These are phyloP conservation scores for Zapus hudsonius DNA, from an alignment of 2,113 vertebrate genomes.

Conservation along the genomic window DNA sequence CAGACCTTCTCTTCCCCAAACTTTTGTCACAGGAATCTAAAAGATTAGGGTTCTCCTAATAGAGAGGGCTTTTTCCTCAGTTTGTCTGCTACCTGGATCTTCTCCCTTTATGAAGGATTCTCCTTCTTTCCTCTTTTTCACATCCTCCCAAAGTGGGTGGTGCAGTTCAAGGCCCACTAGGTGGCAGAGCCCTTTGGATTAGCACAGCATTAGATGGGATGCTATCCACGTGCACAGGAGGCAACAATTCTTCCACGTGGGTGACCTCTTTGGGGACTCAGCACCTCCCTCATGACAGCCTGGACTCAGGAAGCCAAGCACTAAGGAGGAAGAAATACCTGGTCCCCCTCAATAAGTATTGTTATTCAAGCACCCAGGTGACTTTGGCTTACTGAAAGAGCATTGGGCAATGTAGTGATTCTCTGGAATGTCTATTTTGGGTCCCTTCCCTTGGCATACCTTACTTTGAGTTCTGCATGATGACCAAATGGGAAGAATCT, in stretches of 20 bases:
- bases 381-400: not conserved
- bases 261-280: not conserved
- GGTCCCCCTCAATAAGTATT: not conserved
- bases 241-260: not conserved
- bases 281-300: not conserved
- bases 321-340: not conserved
- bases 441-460: not conserved
- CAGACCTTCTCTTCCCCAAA: not conserved
- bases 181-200: accelerated
- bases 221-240: not conserved
- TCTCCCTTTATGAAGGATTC: too few relatives aligned
- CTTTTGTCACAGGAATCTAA: not conserved
- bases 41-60: not conserved
- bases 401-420: too few relatives aligned
- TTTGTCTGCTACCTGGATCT: not conserved
- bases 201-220: not conserved
- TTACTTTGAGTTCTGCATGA: not conserved
- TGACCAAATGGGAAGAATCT: not conserved
- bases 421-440: not conserved
- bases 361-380: not conserved
- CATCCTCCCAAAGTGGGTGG: not conserved
- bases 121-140: not conserved
- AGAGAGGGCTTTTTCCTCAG: not conserved
- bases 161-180: not conserved
- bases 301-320: not conserved